Evolutionary conservation across 1,140 invertebrate genomes (phyloP).

Genomic region (Meloidogyne floridensis): DNA sequence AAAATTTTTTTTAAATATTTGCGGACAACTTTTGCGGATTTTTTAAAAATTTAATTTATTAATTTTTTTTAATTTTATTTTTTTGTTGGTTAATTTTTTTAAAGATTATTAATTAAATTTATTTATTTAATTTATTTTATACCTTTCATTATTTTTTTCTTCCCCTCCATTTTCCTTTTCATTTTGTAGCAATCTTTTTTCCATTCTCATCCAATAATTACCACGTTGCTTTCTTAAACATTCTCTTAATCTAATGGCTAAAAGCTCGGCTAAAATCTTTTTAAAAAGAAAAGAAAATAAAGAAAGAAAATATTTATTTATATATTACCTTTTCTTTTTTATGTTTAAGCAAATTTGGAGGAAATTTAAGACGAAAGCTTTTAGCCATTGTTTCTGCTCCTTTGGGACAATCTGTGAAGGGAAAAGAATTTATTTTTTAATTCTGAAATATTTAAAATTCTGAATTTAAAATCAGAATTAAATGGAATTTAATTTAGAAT

Average conservation of each 20-base stretch:
- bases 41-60: too few species aligned
- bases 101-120: neutral
- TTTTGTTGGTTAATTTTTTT: neutral
- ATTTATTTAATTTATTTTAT: neutral
- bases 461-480: slow-evolving; percentile 10
- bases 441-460: neutral
- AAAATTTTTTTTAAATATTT: too few species aligned
- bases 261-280: slow-evolving; percentile 45
- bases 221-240: slow-evolving; percentile 44
- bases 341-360: slow-evolving; percentile 45
- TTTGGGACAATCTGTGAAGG: slow-evolving; percentile 47
- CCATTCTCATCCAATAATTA: slow-evolving; percentile 44
- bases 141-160: neutral
- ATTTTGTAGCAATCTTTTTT: slow-evolving; percentile 27
- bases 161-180: slow-evolving; percentile 16
- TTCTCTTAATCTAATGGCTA: slow-evolving; percentile 43
- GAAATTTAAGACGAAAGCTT: slow-evolving; percentile 50
- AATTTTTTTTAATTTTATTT: too few species aligned
- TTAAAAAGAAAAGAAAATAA: neutral
- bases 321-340: slow-evolving; percentile 44
- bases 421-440: neutral
- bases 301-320: neutral
- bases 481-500: too few species aligned
- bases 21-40: too few species aligned
- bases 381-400: slow-evolving; percentile 36